phyloP scores from a whole-genome alignment of 2,797 vertebrate species.

The Lacerta viridis region DNA sequence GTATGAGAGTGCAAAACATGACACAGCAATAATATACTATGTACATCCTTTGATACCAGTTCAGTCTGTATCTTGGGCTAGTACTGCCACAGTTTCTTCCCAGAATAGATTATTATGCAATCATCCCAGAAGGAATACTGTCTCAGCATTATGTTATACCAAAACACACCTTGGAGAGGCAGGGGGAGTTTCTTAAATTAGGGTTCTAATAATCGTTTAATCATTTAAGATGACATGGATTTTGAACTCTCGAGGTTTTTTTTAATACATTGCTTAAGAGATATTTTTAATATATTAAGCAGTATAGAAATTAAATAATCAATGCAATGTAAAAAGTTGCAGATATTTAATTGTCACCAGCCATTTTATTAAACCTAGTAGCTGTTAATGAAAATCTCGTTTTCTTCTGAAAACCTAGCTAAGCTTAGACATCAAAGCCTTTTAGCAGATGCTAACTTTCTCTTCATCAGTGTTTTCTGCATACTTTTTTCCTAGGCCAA shows the following conservation, averaged over 20 bases:
- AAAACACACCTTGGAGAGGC: constrained; percentile 24
- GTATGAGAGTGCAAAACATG: neutral
- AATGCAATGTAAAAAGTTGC: constrained; percentile 23
- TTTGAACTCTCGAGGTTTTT: neutral
- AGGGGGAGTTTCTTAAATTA: constrained; percentile 42
- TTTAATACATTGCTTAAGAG: too few species aligned
- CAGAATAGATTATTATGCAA: neutral
- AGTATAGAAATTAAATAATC: too few species aligned
- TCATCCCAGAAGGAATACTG: neutral
- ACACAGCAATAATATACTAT: neutral
- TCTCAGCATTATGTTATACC: neutral
- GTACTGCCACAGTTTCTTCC: neutral
- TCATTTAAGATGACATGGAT: constrained; percentile 42
- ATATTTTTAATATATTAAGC: too few species aligned
- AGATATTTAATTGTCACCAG: constrained; percentile 24
- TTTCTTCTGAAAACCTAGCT: constrained; percentile 41
- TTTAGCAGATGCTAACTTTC: neutral
- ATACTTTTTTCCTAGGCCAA: constrained; percentile 40
- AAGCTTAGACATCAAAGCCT: constrained; percentile 48
- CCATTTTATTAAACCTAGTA: constrained; percentile 24
- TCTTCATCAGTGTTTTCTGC: constrained; percentile 34
- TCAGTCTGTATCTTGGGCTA: neutral
- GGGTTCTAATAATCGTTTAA: constrained; percentile 46
- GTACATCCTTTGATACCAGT: neutral
- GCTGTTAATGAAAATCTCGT: constrained; percentile 30